Conservation (phyloP, 2,113 vertebrate genomes). For the Furnarius figulus region DNA sequence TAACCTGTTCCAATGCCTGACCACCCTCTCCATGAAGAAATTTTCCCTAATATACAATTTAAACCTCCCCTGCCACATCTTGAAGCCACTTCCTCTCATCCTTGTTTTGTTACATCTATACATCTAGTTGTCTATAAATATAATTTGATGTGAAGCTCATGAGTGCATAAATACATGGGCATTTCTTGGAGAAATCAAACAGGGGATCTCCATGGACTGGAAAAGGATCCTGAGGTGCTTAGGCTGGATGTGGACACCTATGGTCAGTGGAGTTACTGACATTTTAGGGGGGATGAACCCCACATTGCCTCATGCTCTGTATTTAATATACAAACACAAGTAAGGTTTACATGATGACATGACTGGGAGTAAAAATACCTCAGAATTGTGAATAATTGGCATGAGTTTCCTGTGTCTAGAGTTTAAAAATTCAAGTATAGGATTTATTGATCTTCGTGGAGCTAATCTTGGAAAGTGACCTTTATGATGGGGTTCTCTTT, state of each 20-base stretch:
- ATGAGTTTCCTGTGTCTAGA: not conserved
- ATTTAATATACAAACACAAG: not conserved
- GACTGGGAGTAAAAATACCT: not conserved
- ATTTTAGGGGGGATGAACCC: not conserved
- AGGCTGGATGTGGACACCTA: not conserved
- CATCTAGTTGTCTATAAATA: not conserved
- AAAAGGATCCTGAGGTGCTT: not conserved
- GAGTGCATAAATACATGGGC: not conserved
- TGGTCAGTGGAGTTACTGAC: not conserved
- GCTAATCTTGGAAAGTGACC: not conserved
- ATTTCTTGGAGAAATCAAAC: not conserved
- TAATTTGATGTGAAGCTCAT: not conserved
- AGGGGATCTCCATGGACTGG: not conserved
- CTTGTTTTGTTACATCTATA: not conserved
- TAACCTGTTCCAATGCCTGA: not conserved
- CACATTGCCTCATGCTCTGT: not conserved
- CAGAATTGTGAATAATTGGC: not conserved
- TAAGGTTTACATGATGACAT: not conserved
- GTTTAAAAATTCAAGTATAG: not conserved
- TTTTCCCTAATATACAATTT: not conserved
- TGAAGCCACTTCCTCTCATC: not conserved
- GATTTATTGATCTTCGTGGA: not conserved
- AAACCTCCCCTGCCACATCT: not conserved
- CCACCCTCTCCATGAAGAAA: not conserved
- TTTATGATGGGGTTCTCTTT: not conserved